phyloP scores from a whole-genome alignment of 2,797 vertebrate genomes.

The Chloroceryle inda region DNA sequence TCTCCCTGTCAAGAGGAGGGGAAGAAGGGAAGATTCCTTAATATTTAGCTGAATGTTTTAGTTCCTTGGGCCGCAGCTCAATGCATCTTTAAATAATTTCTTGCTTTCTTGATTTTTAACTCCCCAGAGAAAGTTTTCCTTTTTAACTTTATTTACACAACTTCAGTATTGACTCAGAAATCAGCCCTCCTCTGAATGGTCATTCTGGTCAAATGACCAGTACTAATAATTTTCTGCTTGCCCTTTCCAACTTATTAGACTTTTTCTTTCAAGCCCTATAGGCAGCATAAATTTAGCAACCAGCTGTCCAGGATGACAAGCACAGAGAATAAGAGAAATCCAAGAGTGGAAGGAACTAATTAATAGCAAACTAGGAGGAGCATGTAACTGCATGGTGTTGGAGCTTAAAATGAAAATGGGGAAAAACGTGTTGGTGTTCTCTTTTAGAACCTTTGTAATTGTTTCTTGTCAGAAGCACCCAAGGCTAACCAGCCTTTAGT shows the following conservation, averaged over 20 bases:
- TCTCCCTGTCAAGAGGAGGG: not conserved
- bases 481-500: constrained; percentile 53
- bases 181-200: not conserved
- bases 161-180: not conserved
- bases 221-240: not conserved
- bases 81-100: not conserved
- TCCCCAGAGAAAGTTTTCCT: not conserved
- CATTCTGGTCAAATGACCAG: not conserved
- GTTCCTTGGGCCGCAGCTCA: not conserved
- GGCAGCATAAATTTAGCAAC: not conserved
- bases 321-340: not conserved
- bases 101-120: not conserved
- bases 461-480: constrained; percentile 8
- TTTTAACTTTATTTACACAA: not conserved
- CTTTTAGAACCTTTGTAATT: constrained; percentile 21
- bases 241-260: not conserved
- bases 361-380: not conserved
- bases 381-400: not conserved
- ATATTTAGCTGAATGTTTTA: not conserved
- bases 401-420: constrained; percentile 11
- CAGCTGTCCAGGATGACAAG: not conserved
- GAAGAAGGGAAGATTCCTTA: not conserved
- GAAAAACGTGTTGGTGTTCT: not conserved
- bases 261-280: not conserved
- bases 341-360: not conserved